Conservation (phyloP, 2,113 vertebrate species). For the Chionis minor region DNA sequence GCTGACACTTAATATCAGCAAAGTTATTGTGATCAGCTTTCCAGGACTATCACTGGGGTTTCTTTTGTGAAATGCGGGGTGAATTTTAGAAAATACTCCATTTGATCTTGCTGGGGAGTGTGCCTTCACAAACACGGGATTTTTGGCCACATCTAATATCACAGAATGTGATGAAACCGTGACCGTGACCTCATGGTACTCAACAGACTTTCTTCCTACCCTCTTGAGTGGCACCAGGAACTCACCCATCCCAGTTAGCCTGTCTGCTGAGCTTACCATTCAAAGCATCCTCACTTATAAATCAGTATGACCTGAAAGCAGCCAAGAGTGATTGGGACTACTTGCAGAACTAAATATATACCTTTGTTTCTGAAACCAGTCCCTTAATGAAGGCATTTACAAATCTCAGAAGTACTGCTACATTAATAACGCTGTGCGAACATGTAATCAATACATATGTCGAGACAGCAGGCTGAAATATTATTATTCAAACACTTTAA, state of each 20-base stretch:
- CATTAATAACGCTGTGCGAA: not conserved
- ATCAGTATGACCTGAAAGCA: not conserved
- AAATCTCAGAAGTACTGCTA: not conserved
- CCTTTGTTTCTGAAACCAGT: not conserved
- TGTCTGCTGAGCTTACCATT: not conserved
- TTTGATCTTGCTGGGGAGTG: not conserved
- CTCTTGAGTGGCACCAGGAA: not conserved
- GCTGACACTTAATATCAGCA: not conserved
- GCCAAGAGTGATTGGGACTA: not conserved
- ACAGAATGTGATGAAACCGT: not conserved
- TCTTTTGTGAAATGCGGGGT: not conserved
- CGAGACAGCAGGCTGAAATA: not conserved
- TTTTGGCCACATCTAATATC: not conserved
- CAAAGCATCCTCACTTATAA: not conserved
- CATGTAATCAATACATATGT: not conserved
- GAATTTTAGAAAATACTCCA: not conserved
- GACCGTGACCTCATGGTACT: not conserved
- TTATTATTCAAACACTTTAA: not conserved
- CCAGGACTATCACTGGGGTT: not conserved
- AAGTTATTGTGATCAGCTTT: not conserved
- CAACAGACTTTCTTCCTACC: not conserved
- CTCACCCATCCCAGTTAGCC: not conserved
- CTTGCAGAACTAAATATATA: not conserved
- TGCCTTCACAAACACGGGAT: not conserved
- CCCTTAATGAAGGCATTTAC: slow-evolving; percentile 13